Percentiles rank a stretch among this genome's conserved stretches.
These are phyloP conservation scores for Apomyelois bistriatella DNA, from an alignment of 2,888 invertebrate species.

Conservation along the genomic window DNA sequence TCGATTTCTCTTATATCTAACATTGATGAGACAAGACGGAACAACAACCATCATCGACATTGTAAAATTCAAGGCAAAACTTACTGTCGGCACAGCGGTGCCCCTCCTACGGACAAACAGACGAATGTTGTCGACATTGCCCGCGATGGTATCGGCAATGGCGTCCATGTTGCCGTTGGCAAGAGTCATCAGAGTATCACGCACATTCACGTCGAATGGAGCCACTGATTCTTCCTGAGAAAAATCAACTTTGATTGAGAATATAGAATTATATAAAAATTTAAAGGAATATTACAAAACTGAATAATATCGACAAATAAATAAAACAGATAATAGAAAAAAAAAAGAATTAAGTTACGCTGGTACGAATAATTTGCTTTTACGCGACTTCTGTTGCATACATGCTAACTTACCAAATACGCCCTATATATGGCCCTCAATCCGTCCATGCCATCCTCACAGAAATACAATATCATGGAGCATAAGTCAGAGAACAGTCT, in stretches of 20 bases:
- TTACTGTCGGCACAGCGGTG: background rate
- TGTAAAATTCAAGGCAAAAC: background rate
- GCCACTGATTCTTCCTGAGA: constrained; percentile 27
- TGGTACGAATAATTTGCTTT: too few relatives aligned
- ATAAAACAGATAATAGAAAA: too few relatives aligned
- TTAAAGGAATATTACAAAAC: too few relatives aligned
- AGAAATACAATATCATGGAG: constrained; percentile 39
- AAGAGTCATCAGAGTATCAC: constrained; percentile 26
- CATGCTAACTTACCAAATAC: constrained; percentile 38
- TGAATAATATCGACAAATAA: too few relatives aligned
- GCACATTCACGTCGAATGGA: constrained; percentile 26
- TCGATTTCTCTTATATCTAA: too few relatives aligned
- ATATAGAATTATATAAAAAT: too few relatives aligned
- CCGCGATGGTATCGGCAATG: constrained; percentile 25
- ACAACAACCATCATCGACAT: too few relatives aligned
- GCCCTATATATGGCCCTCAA: constrained; percentile 33
- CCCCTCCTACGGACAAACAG: constrained; percentile 26
- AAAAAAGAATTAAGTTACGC: too few relatives aligned
- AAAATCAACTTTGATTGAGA: too few relatives aligned
- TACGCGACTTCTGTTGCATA: background rate
- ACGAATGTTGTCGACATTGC: constrained; percentile 28
- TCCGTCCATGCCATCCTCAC: constrained; percentile 38
- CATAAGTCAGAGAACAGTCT: constrained; percentile 50
- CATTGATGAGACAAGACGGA: too few relatives aligned
- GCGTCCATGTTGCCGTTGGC: constrained; percentile 30